phyloP scores from a whole-genome alignment of 2,797 vertebrate species.

The Betta splendens region DNA sequence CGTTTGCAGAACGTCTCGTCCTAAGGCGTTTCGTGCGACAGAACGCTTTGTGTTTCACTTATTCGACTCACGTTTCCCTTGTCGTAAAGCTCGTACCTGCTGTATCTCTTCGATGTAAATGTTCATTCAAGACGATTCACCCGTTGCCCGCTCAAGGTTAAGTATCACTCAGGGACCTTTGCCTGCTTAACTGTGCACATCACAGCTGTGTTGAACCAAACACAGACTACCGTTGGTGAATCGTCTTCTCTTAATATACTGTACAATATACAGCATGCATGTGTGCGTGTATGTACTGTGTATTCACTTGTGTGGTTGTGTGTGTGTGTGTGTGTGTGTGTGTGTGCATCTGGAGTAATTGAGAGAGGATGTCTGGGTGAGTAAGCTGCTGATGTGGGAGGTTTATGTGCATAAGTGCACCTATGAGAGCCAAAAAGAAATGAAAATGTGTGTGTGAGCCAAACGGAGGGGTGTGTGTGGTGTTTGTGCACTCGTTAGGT shows the following conservation, averaged over 20 bases:
- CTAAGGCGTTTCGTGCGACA: too few relatives aligned
- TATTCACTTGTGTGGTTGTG: slow-evolving; percentile 18
- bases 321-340: slow-evolving; percentile 21
- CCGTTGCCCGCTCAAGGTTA: slow-evolving; percentile 13
- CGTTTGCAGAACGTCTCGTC: too few relatives aligned
- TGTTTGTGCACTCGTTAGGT: slow-evolving; percentile 67
- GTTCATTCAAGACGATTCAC: slow-evolving; percentile 7
- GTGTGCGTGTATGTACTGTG: slow-evolving; percentile 2
- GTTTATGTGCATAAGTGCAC: slow-evolving; percentile 71
- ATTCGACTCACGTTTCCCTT: neutral
- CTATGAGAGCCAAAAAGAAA: slow-evolving; percentile 61
- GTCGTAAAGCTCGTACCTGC: neutral
- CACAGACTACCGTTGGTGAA: neutral
- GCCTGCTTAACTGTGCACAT: neutral
- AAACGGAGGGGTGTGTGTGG: slow-evolving; percentile 26
- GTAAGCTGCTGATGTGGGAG: slow-evolving; percentile 67
- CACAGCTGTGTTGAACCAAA: slow-evolving; percentile 2
- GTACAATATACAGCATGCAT: neutral
- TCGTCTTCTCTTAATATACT: neutral
- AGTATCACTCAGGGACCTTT: slow-evolving; percentile 6
- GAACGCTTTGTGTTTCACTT: too few relatives aligned
- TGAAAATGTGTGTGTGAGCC: slow-evolving; percentile 48
- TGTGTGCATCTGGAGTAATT: slow-evolving; percentile 28
- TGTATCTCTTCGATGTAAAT: neutral
- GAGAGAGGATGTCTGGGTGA: slow-evolving; percentile 55